Base-by-base conservation (phyloP, 2,888 invertebrate genomes). In the Coenonympha glycerion region DNA sequence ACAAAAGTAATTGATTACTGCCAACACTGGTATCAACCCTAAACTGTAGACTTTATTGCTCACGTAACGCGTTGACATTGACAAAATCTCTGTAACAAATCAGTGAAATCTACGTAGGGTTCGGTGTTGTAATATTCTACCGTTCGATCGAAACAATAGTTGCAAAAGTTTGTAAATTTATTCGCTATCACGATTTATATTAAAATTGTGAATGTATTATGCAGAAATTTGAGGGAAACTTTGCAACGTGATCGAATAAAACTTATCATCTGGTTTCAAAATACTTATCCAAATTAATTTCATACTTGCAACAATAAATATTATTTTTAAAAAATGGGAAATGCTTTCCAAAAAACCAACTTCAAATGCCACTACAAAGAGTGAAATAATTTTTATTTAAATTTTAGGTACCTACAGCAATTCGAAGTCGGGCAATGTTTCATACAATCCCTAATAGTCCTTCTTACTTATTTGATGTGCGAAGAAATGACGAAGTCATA, bases 41-140 rank as follows among this genome's bases (percentile, higher is more conserved):
- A 31, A 6, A 13, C 28, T 44, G 37, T 40, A 45, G 16, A 57
- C 40, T 42, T 53, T 59, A 46, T 51, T 50, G 50, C 51, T 62
- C 63, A 66, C 64, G 66, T 66, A 60, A 60, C 56, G 42, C 55
- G 44, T 53, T 65, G 66, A 59, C 63, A 64, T 66, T 71, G 67
- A 66, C 54, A 60, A 61, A 60, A 61, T 55, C 52, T 56, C 33
- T 31, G 49, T 39, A 19, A 47, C 52, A 47, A 56, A 57, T 52
- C 53, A 48, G 50, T 50, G 48, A 54, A 59, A 56, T 55, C 57
- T 47, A 57, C 54, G 44, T 26, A 47, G 24, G 28, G 56, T 55
- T 48, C 41, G n/a, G 21, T 52, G 44, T 47, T 41, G 49, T 40
- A 57, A 59, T 52, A 49, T 37, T n/a, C 36, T 50, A 49, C 45